These are phyloP conservation scores for Sceloporus tristichus DNA, from an alignment of 2,113 vertebrate species.

Conservation along the genomic window DNA sequence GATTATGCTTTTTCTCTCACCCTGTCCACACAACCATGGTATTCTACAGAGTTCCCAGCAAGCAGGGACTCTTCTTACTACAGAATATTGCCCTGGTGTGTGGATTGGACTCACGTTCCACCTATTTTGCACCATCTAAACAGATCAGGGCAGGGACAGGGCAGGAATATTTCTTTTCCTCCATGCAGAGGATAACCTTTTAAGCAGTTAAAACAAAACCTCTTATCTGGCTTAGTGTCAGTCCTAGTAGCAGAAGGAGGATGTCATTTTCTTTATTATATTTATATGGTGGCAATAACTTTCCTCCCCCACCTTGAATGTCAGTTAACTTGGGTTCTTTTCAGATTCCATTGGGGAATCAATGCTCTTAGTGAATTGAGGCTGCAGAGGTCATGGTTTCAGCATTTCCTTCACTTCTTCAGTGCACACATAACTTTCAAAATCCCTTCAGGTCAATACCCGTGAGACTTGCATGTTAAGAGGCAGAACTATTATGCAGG, in stretches of 20 bases:
- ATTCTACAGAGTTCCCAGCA: no score
- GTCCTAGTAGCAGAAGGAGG: conserved; percentile 42
- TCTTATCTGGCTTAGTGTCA: conserved; percentile 13
- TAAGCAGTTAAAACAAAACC: not conserved
- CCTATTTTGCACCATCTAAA: no score
- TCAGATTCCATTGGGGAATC: conserved; percentile 72
- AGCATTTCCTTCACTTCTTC: conserved; percentile 42
- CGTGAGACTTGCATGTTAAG: conserved; percentile 35
- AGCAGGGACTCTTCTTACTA: no score
- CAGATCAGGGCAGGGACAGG: no score
- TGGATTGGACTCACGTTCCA: no score
- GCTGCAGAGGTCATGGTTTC: conserved; percentile 60
- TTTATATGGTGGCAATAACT: conserved; percentile 49
- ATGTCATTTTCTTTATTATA: conserved; percentile 48
- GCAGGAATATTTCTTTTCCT: no score
- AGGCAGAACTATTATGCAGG: not conserved
- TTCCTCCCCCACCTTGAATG: conserved; percentile 41
- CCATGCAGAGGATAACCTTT: not conserved
- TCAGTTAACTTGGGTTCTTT: conserved; percentile 63
- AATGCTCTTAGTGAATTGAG: conserved; percentile 67
- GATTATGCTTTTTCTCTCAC: no score
- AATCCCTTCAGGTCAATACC: conserved; percentile 43
- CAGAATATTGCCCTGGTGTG: no score
- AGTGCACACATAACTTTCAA: conserved; percentile 59
- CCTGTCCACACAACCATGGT: no score